Conservation (phyloP, 2,888 invertebrate species). For the Muschampia plurimacula region DNA sequence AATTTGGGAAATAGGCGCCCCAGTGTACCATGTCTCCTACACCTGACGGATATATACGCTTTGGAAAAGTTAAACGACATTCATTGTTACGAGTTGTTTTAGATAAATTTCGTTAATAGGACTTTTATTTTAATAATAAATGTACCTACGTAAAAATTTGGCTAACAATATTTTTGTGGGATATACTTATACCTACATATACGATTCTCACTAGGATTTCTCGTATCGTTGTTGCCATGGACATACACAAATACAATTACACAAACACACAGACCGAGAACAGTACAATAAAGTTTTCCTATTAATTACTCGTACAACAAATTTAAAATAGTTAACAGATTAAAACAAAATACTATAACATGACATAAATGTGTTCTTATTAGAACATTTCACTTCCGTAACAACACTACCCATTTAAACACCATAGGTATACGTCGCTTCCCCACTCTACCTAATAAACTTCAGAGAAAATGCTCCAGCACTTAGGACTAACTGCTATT, state of each 20-base stretch:
- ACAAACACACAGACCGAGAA: too few relatives aligned
- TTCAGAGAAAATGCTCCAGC: conserved; percentile 12
- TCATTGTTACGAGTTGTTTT: conserved; percentile 30
- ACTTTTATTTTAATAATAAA: conserved; percentile 3
- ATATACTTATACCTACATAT: too few relatives aligned
- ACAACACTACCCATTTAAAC: neutral
- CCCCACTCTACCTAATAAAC: conserved; percentile 13
- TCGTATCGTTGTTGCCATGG: too few relatives aligned
- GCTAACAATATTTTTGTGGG: too few relatives aligned
- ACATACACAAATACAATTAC: too few relatives aligned
- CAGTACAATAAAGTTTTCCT: too few relatives aligned
- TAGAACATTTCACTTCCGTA: neutral
- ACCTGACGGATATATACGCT: conserved; percentile 29
- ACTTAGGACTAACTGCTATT: conserved; percentile 20
- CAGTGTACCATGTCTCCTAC: conserved; percentile 32
- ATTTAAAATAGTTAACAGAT: too few relatives aligned
- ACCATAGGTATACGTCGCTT: neutral
- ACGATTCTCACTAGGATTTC: too few relatives aligned
- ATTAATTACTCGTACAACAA: too few relatives aligned
- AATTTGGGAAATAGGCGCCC: conserved; percentile 37
- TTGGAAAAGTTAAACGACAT: conserved; percentile 30
- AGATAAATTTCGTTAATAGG: conserved; percentile 9
- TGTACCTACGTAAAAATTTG: neutral
- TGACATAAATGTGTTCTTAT: too few relatives aligned
- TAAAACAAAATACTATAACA: too few relatives aligned